phyloP scores from a whole-genome alignment of 1,140 invertebrate genomes.

The Drosophila neocordata region DNA sequence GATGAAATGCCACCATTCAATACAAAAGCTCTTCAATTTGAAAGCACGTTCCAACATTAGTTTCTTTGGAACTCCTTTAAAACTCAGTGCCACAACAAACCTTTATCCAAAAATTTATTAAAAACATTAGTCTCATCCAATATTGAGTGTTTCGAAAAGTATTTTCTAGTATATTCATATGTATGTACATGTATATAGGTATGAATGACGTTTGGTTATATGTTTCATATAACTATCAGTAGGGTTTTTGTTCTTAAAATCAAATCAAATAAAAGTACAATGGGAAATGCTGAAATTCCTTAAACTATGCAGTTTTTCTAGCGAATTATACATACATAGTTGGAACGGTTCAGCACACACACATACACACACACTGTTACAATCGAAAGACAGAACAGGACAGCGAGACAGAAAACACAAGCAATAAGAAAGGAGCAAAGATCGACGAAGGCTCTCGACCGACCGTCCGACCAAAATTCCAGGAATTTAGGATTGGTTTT shows the following conservation, averaged over 20 bases:
- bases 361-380: conserved; percentile 1
- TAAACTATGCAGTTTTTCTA: conserved; percentile 3
- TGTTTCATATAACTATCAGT: too few species aligned
- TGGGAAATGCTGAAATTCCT: too few species aligned
- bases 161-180: too few species aligned
- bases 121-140: too few species aligned
- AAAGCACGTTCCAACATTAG: conserved; percentile 5
- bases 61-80: background rate
- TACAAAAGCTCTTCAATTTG: background rate
- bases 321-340: background rate
- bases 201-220: too few species aligned
- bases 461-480: conserved; percentile 56
- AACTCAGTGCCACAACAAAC: too few species aligned
- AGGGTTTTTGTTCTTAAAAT: too few species aligned
- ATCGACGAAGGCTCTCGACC: background rate
- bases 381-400: conserved; percentile 5
- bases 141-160: too few species aligned
- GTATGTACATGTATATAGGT: too few species aligned
- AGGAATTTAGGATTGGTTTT: conserved; percentile 71
- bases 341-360: conserved; percentile 22
- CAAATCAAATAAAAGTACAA: too few species aligned
- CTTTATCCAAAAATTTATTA: too few species aligned
- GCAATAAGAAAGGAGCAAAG: conserved; percentile 40
- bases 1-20: conserved; percentile 32
- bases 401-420: conserved; percentile 13